Evolutionary conservation across 2,797 vertebrate genomes (phyloP).

Genomic region (Etheostoma nigrum): DNA sequence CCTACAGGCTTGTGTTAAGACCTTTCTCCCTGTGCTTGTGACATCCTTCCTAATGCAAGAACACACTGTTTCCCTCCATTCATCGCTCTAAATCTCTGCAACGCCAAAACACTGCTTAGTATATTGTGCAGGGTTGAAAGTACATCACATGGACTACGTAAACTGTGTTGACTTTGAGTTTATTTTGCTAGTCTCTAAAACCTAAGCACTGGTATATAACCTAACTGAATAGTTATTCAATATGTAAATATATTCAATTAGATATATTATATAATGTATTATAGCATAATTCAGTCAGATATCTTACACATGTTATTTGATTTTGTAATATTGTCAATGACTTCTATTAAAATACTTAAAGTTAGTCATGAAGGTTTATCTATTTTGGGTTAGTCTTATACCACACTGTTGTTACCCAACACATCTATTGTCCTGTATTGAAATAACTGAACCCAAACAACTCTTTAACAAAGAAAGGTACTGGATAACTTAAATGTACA

Average conservation of each 20-base stretch:
- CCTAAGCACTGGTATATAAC: not conserved
- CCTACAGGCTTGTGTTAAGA: conserved; percentile 38
- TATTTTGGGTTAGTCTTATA: too few species aligned
- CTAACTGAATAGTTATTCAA: not conserved
- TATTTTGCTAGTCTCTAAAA: not conserved
- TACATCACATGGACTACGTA: not conserved
- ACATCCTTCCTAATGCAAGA: conserved; percentile 27
- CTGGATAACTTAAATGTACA: too few species aligned
- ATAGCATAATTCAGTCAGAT: not conserved
- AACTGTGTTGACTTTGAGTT: not conserved
- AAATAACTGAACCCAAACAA: too few species aligned
- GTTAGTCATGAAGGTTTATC: not conserved
- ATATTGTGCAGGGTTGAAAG: not conserved
- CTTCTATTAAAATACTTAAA: not conserved
- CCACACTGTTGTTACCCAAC: too few species aligned
- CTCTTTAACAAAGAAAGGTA: too few species aligned
- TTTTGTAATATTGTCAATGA: too few species aligned
- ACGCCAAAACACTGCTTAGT: not conserved
- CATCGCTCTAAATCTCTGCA: not conserved
- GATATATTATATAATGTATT: not conserved
- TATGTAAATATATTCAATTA: not conserved
- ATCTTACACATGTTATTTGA: not conserved
- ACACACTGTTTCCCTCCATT: not conserved
- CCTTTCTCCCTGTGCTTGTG: conserved; percentile 22
- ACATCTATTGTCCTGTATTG: too few species aligned